A percentile compares a stretch with the other conserved stretches of the same genome.
Evolutionary conservation across 2,888 invertebrate species (phyloP).

Genomic region (Junonia oenone): DNA sequence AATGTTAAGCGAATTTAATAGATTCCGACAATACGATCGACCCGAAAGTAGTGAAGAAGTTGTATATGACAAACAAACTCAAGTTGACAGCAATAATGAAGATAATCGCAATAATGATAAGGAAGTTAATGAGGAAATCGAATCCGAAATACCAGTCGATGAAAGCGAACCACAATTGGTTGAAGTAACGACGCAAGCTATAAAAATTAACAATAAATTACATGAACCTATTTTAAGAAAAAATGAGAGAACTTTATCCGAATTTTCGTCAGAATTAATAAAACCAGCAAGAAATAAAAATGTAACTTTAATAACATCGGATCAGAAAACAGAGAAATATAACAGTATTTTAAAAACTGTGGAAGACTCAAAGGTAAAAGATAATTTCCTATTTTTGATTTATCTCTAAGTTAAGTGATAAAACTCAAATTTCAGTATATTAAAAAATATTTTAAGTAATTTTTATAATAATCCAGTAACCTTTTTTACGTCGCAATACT

Average conservation of each 20-base stretch:
- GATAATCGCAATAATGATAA: constrained; percentile 18
- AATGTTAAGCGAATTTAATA: constrained; percentile 46
- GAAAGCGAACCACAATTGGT: constrained; percentile 19
- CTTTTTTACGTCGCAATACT: neutral
- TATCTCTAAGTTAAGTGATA: neutral
- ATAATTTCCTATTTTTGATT: constrained; percentile 14
- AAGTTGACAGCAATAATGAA: constrained; percentile 16
- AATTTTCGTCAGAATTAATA: constrained; percentile 48
- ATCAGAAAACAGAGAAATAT: constrained; percentile 33
- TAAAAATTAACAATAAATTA: neutral
- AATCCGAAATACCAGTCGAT: constrained; percentile 19
- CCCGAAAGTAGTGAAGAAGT: constrained; percentile 32
- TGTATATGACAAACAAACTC: constrained; percentile 17
- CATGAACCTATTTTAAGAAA: constrained; percentile 26
- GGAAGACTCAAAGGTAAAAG: constrained; percentile 40
- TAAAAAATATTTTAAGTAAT: neutral
- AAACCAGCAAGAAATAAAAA: constrained; percentile 8
- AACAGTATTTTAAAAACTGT: constrained; percentile 26
- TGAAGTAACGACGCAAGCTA: constrained; percentile 1
- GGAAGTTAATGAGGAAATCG: constrained; percentile 12
- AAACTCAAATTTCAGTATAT: neutral
- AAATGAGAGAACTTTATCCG: constrained; percentile 51
- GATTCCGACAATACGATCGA: constrained; percentile 21
- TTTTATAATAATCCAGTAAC: neutral
- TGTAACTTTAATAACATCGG: constrained; percentile 11